Percentiles rank a stretch among this genome's conserved stretches.
These are phyloP conservation scores for Stenolophus ochropezus DNA, from an alignment of 2,888 invertebrate genomes.

Conservation along the genomic window DNA sequence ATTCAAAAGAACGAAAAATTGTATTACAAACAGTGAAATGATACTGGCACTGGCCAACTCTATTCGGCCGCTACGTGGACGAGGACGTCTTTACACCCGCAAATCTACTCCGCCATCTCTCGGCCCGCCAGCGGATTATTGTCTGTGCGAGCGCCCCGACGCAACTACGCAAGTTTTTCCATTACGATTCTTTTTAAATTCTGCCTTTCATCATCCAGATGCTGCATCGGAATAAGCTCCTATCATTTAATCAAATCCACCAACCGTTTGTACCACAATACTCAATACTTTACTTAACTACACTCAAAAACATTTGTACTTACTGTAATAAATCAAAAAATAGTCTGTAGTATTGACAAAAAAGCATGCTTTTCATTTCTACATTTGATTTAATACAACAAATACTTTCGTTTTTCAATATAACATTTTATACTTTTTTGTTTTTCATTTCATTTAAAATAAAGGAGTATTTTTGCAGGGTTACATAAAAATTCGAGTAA, in stretches of 20 bases:
- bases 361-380: no score
- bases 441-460: no score
- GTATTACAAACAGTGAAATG: conserved; percentile 61
- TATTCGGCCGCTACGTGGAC: conserved; percentile 48
- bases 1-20: conserved; percentile 61
- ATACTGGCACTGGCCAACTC: conserved; percentile 60
- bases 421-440: no score
- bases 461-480: no score
- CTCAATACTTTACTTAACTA: neutral
- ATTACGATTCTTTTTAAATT: conserved; percentile 13
- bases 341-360: no score
- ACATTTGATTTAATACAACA: no score
- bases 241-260: conserved; percentile 13
- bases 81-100: conserved; percentile 31
- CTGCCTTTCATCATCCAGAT: conserved; percentile 15
- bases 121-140: conserved; percentile 2
- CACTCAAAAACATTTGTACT: no score
- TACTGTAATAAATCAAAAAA: no score
- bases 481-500: no score
- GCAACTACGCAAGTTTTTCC: conserved; percentile 25
- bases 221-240: conserved; percentile 1
- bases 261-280: neutral
- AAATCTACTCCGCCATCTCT: neutral
- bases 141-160: conserved; percentile 6
- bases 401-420: no score